Evolutionary conservation across 2,888 invertebrate genomes (phyloP), one percentile per base, ranked within the genome.

Genomic region (Watsonalla binaria): DNA sequence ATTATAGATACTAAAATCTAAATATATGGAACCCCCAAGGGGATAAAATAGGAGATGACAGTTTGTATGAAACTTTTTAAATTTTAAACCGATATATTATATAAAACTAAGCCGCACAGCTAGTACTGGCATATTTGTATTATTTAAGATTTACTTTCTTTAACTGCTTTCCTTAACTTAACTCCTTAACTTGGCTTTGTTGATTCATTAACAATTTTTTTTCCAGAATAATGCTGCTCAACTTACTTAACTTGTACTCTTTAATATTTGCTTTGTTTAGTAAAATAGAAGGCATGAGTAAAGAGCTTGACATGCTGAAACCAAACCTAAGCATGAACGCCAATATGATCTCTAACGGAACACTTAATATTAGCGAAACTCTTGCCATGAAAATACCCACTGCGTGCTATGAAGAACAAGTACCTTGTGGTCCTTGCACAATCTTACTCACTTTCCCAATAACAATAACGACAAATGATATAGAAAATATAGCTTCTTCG

Each of bases 191-290:
- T n/a, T n/a, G 24, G 24, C 24, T 24, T 24, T 24, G 24, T 6
- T 11, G 15, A 48, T 37, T 33, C 6, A 48, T 42, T 39, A 35
- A 37, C 47, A 13, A 33, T 13, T 34, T 63, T 57, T 64, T 49
- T 93, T 93, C 55, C 91, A 98, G 99, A 76, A 98, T 99, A 54
- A 97, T 99, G 95, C 93, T 96, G 42, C 90, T 99, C 54, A 98
- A 99, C 90, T 92, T 99, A 62, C 92, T 99, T 60, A 99, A 98
- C 85, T 92, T 99, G 68, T 98, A 98, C 82, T 97, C 99, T 0
- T 86, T 99, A 58, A 98, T 98, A 80, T 95, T 98, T 76, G 97
- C 98, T 0, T 92, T 97, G 58, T 97, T 98, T 78, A 94, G 94
- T 63, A 97, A 97, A 92, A 97, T 99, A 60, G 92, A 93, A 66